Conservation (phyloP, 2,797 vertebrate genomes). For the Malurus splendens region DNA sequence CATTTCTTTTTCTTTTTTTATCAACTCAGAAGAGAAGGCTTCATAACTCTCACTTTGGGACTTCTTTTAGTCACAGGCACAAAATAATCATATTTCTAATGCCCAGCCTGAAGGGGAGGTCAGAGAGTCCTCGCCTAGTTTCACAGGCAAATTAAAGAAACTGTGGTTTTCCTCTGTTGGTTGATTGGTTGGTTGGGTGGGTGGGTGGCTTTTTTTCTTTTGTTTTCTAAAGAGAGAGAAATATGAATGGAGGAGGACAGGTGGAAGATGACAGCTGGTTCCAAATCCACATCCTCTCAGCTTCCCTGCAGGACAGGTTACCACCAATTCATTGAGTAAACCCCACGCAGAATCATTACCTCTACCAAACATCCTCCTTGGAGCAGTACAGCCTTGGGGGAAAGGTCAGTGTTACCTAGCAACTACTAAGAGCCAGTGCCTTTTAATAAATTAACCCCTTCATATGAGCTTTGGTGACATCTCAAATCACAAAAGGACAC, state of each 20-base stretch:
- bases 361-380: not conserved
- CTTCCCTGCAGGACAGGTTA: not conserved
- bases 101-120: not conserved
- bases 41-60: not conserved
- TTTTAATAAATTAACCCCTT: conserved; percentile 49
- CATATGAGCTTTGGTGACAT: not conserved
- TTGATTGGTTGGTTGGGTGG: not conserved
- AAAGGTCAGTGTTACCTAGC: conserved; percentile 58
- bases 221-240: not conserved
- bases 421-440: conserved; percentile 17
- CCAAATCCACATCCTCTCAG: not conserved
- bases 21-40: not conserved
- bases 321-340: not conserved
- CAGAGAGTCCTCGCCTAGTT: not conserved
- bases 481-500: not conserved
- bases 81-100: not conserved
- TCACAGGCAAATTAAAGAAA: not conserved
- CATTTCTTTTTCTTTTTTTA: not conserved
- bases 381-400: conserved; percentile 1
- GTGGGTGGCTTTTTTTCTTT: not conserved
- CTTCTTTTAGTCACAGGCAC: not conserved
- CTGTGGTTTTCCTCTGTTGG: fast-evolving
- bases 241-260: not conserved
- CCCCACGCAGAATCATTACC: not conserved
- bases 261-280: not conserved